These are phyloP conservation scores for Toxonevra muliebris DNA, from an alignment of 2,888 invertebrate genomes.

Conservation along the genomic window DNA sequence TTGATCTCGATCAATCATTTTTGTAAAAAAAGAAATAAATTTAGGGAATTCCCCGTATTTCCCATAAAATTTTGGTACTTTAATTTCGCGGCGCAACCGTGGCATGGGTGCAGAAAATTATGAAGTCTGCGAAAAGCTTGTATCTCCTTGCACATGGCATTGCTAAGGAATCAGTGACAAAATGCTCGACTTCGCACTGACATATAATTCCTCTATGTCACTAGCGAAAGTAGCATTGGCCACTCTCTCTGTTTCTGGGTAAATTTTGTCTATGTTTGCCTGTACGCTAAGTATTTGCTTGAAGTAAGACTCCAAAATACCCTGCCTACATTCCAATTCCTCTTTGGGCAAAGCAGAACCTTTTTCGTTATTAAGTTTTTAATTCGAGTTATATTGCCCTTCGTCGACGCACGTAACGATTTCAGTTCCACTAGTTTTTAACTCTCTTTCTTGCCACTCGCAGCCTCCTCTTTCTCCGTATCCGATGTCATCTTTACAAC, in stretches of 20 bases:
- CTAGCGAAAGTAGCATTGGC: constrained; percentile 11
- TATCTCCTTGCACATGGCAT: constrained; percentile 15
- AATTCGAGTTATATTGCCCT: constrained; percentile 33
- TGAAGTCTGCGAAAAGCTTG: constrained; percentile 19
- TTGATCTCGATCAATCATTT: constrained; percentile 36
- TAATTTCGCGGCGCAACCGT: constrained; percentile 33
- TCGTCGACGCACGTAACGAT: constrained; percentile 20
- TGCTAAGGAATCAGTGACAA: constrained; percentile 23
- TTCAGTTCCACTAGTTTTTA: constrained; percentile 23
- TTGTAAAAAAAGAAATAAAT: constrained; percentile 38
- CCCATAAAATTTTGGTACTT: constrained; percentile 34
- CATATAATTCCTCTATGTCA: constrained; percentile 34
- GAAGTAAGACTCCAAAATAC: constrained; percentile 38
- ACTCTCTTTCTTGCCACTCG: too few relatives aligned
- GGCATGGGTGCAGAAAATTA: constrained; percentile 9
- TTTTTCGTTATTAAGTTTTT: constrained; percentile 31
- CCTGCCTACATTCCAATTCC: constrained; percentile 38
- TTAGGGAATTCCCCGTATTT: constrained; percentile 39
- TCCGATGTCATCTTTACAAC: too few relatives aligned
- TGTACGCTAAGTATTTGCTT: constrained; percentile 35
- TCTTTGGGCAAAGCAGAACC: constrained; percentile 16
- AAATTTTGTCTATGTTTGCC: constrained; percentile 28
- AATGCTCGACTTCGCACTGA: constrained; percentile 32
- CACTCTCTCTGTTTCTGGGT: constrained; percentile 16
- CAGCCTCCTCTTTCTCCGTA: too few relatives aligned